Evolutionary conservation across 1,140 invertebrate genomes (phyloP), one percentile per base, ranked within the genome.

Genomic region (Calephelis virginiensis): DNA sequence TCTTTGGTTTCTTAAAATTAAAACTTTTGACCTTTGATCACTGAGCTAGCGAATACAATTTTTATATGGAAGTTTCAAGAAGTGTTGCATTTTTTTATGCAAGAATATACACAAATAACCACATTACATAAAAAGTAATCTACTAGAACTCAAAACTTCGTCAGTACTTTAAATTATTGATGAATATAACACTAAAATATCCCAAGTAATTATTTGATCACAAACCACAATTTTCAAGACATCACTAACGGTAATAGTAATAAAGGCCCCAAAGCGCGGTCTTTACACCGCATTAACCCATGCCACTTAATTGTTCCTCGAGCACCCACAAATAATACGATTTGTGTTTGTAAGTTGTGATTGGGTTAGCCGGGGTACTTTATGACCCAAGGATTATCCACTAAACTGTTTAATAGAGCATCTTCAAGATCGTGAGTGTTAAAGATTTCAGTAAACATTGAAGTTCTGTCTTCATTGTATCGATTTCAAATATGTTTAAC

Each of bases 291-390:
- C 28, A 59, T 59, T 59, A 59, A 59, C 53, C 53, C 53, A 59
- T 59, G 53, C 53, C 53, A 59, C 53, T 59, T 59, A 59, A 59
- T 59, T 59, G 53, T 59, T 59, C 53, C 50, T 56, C 53, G n/a
- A 38, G 53, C 53, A 59, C 53, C 53, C 53, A 59, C 53, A 59
- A 59, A 59, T 59, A 59, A 59, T 59, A 59, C 53, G 53, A 59
- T 59, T 59, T 59, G 53, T 59, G 53, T 59, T 59, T 59, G 53
- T 59, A 59, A 59, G 53, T 59, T 59, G 53, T 59, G 53, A 59
- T 59, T 59, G 53, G 53, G 53, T 59, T 59, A 59, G 50, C 50
- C 50, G 8, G 53, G 53, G 53, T 59, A 59, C 53, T 59, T 59
- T 38, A 59, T 38, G n/a, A 37, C 28, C 53, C 28, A 5, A 12